These are phyloP conservation scores for Ridgeia piscesae DNA, from an alignment of 1,140 invertebrate species.

Conservation along the genomic window DNA sequence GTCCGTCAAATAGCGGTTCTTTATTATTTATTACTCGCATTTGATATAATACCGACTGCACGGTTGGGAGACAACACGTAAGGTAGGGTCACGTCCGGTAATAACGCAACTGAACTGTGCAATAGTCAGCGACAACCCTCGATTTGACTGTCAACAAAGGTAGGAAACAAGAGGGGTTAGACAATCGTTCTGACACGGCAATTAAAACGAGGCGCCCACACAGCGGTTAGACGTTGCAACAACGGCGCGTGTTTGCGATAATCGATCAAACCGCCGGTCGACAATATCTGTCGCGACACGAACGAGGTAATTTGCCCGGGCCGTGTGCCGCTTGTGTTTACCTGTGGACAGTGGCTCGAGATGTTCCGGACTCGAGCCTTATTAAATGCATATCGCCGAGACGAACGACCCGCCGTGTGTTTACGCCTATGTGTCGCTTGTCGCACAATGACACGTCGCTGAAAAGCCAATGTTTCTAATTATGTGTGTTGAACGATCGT, in stretches of 20 bases:
- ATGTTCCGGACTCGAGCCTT: background rate
- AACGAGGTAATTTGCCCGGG: background rate
- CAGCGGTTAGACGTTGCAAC: background rate
- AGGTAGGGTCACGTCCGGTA: background rate
- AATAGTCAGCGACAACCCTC: background rate
- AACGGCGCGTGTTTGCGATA: background rate
- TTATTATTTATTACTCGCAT: background rate
- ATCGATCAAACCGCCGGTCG: background rate
- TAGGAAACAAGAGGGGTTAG: too few species aligned
- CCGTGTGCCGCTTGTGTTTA: background rate
- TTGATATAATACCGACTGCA: background rate
- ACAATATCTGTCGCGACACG: background rate
- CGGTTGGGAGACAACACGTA: background rate
- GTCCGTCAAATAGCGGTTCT: background rate
- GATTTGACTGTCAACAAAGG: background rate
- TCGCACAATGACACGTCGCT: background rate
- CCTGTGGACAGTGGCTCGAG: background rate
- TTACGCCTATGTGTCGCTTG: background rate
- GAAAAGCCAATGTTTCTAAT: background rate
- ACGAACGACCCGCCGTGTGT: background rate
- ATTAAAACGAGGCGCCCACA: background rate
- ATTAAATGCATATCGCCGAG: background rate
- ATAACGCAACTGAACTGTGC: background rate
- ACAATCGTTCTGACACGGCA: background rate
- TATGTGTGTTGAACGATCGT: background rate